Percentiles rank a stretch among this genome's conserved stretches.
phyloP scores from a whole-genome alignment of 2,113 vertebrate genomes.

The Oostethus manadensis region DNA sequence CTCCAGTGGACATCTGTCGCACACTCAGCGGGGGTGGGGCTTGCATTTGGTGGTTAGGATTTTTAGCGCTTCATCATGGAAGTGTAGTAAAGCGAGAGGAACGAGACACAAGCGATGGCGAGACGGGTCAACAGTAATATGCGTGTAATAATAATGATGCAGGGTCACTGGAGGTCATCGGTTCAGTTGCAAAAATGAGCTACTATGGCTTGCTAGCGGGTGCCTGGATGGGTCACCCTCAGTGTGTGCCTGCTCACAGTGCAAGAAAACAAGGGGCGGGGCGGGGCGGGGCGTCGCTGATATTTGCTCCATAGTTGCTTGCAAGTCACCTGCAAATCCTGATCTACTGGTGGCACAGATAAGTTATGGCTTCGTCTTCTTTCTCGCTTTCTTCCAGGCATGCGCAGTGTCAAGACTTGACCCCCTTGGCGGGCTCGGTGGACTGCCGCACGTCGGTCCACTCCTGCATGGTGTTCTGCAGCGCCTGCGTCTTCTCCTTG shows the following conservation, averaged over 20 bases:
- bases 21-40: too few relatives aligned
- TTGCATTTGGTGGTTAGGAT: too few relatives aligned
- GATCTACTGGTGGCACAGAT: background rate
- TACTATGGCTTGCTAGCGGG: too few relatives aligned
- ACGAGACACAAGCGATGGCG: too few relatives aligned
- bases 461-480: conserved; percentile 98
- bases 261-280: background rate
- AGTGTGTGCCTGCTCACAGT: background rate
- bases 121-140: too few relatives aligned
- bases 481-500: conserved; percentile 94
- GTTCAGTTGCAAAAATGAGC: too few relatives aligned
- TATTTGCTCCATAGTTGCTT: background rate
- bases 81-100: too few relatives aligned
- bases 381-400: conserved; percentile 5
- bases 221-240: too few relatives aligned
- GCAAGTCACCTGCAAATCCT: background rate
- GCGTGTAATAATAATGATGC: too few relatives aligned
- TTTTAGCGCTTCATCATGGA: too few relatives aligned
- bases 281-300: background rate
- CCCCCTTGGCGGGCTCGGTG: conserved; percentile 82
- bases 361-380: background rate
- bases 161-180: too few relatives aligned
- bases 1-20: too few relatives aligned
- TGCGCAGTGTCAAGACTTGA: conserved; percentile 77
- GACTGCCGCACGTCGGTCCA: conserved; percentile 98